Evolutionary conservation across 2,888 invertebrate genomes (phyloP).

Genomic region (Aplocera efformata): DNA sequence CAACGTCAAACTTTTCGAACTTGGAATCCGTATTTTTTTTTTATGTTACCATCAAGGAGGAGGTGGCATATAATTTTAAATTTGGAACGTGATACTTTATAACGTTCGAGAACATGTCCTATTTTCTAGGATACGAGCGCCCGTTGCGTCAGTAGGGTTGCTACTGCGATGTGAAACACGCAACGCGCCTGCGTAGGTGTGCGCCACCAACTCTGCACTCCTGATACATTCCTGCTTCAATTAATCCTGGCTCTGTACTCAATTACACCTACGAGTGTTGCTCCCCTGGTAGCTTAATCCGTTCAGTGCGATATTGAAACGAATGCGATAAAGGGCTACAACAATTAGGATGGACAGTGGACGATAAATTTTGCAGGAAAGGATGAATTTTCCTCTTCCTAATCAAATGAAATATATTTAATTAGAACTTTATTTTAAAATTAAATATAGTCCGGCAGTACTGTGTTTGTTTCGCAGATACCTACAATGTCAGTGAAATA

Average conservation of each 20-base stretch:
- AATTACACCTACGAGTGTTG: conserved; percentile 62
- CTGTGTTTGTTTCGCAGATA: no score
- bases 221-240: conserved; percentile 77
- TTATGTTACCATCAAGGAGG: conserved; percentile 6
- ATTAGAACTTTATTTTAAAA: no score
- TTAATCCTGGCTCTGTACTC: conserved; percentile 71
- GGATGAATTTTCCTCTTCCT: no score
- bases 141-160: conserved; percentile 52
- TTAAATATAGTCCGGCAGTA: no score
- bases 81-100: conserved; percentile 34
- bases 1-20: conserved; percentile 14
- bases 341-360: conserved; percentile 13
- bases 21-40: conserved; percentile 18
- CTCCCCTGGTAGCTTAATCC: conserved; percentile 40
- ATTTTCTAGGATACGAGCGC: conserved; percentile 45
- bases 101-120: conserved; percentile 24
- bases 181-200: conserved; percentile 73
- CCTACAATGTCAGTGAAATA: no score
- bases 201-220: conserved; percentile 67
- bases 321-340: conserved; percentile 24
- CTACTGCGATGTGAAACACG: conserved; percentile 62
- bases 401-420: no score
- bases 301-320: conserved; percentile 33
- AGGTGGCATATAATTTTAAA: conserved; percentile 18
- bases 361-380: background rate